phyloP scores from a whole-genome alignment of 2,888 invertebrate species.

The Eilema caniola region DNA sequence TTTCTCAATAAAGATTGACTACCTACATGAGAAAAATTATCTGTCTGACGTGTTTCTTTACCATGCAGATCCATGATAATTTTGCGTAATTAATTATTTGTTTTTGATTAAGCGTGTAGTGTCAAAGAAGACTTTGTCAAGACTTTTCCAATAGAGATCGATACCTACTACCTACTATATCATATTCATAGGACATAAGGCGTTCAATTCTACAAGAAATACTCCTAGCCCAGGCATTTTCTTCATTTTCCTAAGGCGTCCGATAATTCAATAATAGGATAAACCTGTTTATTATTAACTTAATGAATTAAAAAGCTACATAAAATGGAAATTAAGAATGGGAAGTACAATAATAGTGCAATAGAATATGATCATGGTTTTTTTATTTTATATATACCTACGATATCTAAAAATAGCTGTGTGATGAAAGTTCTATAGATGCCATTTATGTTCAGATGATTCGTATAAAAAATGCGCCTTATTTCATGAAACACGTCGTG shows the following conservation, averaged over 20 bases:
- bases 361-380: background rate
- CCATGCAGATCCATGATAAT: background rate
- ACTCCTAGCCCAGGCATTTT: slow-evolving; percentile 7
- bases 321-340: slow-evolving; percentile 59
- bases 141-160: slow-evolving; percentile 3
- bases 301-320: slow-evolving; percentile 57
- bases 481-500: background rate
- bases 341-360: slow-evolving; percentile 42
- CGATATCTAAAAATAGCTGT: slow-evolving; percentile 32
- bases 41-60: background rate
- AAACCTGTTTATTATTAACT: slow-evolving; percentile 27
- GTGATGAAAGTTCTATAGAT: slow-evolving; percentile 21
- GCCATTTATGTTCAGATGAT: slow-evolving; percentile 14
- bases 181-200: background rate
- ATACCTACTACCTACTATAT: background rate
- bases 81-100: background rate
- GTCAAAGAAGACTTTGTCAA: background rate
- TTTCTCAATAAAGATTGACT: background rate
- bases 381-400: background rate
- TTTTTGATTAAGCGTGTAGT: background rate
- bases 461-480: background rate
- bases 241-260: slow-evolving; percentile 22
- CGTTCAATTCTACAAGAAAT: slow-evolving; percentile 7
- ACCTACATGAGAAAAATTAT: background rate
- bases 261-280: slow-evolving; percentile 32